Evolutionary conservation across 2,797 vertebrate genomes (phyloP).

Genomic region (Morus bassanus): DNA sequence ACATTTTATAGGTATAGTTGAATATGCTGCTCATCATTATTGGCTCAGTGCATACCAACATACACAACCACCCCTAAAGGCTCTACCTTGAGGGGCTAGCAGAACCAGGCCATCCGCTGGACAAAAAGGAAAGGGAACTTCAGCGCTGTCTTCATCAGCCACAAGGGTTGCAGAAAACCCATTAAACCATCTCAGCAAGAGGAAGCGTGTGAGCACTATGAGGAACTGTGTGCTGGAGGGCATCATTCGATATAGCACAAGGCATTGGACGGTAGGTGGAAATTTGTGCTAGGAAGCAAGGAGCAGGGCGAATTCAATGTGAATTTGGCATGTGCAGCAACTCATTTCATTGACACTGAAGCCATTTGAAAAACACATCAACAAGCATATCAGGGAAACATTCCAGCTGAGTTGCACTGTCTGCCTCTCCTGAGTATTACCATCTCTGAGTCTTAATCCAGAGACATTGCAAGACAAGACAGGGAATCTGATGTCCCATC

Average conservation of each 20-base stretch:
- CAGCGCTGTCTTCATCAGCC: not conserved
- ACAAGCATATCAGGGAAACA: not conserved
- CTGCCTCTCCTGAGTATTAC: not conserved
- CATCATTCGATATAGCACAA: not conserved
- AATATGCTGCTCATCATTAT: not conserved
- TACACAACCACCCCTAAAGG: not conserved
- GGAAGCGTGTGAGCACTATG: rapidly evolving
- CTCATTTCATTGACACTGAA: not conserved
- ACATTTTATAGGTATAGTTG: not conserved
- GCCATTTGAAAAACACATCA: not conserved
- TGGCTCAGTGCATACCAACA: no score
- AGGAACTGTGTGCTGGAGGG: not conserved
- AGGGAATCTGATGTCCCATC: not conserved
- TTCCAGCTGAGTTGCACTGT: not conserved
- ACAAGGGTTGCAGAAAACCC: not conserved
- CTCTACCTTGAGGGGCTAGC: not conserved
- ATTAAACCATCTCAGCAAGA: not conserved
- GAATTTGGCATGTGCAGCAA: not conserved
- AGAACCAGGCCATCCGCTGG: not conserved
- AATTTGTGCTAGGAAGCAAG: not conserved
- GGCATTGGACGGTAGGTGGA: not conserved
- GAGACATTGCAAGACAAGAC: not conserved
- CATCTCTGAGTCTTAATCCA: not conserved
- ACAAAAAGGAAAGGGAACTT: not conserved
- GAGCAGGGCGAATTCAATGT: not conserved